These are phyloP conservation scores for Leptonema lineaticorne DNA, from an alignment of 1,140 invertebrate species.

Conservation along the genomic window DNA sequence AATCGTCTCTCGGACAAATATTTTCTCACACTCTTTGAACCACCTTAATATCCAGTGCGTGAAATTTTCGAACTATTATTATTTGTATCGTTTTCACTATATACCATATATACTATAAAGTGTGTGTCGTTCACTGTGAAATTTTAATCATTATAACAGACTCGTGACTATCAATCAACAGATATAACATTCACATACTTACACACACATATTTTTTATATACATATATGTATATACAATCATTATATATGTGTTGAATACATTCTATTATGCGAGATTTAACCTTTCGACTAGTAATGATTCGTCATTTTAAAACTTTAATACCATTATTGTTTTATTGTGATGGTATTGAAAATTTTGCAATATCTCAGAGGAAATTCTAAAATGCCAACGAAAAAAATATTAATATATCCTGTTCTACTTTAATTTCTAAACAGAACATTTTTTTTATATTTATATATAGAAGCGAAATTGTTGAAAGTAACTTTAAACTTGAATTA, in stretches of 20 bases:
- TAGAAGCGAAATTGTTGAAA: no score
- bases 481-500: no score
- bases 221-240: neutral
- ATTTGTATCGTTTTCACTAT: neutral
- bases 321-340: neutral
- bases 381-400: no score
- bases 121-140: constrained; percentile 9
- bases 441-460: no score
- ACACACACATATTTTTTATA: neutral
- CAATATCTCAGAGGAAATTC: neutral
- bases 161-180: constrained; percentile 9
- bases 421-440: no score
- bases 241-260: neutral
- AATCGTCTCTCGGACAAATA: neutral
- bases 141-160: constrained; percentile 17
- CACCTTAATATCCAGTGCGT: neutral
- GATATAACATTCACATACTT: constrained; percentile 1
- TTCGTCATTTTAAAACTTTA: neutral
- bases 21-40: neutral
- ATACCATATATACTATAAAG: neutral
- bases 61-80: neutral
- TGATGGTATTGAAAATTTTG: neutral
- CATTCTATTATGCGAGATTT: neutral
- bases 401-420: no score
- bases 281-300: neutral